Conservation (phyloP, 2,113 vertebrate genomes). For the Conger conger region DNA sequence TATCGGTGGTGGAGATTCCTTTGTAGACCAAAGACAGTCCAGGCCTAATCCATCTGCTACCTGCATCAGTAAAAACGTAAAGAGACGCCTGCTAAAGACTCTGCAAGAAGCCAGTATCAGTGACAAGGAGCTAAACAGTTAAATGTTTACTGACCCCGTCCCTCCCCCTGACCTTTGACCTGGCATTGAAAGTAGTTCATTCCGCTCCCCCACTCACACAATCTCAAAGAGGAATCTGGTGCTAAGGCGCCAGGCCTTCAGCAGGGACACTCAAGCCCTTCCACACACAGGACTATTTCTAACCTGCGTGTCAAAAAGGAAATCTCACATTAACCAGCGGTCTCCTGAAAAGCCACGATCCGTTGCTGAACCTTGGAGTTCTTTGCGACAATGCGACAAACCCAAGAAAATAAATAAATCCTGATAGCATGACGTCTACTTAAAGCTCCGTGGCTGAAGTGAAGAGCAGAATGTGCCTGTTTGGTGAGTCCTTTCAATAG, state of each 20-base stretch:
- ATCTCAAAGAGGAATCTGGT: slow-evolving; percentile 62
- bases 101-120: not conserved
- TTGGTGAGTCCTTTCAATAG: not conserved
- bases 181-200: slow-evolving; percentile 57
- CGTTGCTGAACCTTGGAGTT: slow-evolving; percentile 32
- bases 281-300: slow-evolving; percentile 45
- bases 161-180: slow-evolving; percentile 60
- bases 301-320: slow-evolving; percentile 37
- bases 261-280: slow-evolving; percentile 30
- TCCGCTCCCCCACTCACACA: slow-evolving; percentile 46
- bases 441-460: not conserved
- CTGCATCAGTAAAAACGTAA: not conserved
- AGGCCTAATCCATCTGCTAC: not conserved
- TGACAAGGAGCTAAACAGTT: slow-evolving; percentile 40
- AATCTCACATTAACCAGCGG: slow-evolving; percentile 40
- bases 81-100: not conserved
- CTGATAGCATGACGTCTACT: not conserved
- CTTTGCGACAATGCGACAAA: slow-evolving; percentile 40
- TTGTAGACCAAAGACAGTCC: not conserved
- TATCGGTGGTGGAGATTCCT: not conserved
- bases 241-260: slow-evolving; percentile 59
- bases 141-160: slow-evolving; percentile 53
- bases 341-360: not conserved
- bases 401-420: not conserved
- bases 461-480: not conserved